Conservation (phyloP, 2,888 invertebrate genomes). For the Tipula vernalis region DNA sequence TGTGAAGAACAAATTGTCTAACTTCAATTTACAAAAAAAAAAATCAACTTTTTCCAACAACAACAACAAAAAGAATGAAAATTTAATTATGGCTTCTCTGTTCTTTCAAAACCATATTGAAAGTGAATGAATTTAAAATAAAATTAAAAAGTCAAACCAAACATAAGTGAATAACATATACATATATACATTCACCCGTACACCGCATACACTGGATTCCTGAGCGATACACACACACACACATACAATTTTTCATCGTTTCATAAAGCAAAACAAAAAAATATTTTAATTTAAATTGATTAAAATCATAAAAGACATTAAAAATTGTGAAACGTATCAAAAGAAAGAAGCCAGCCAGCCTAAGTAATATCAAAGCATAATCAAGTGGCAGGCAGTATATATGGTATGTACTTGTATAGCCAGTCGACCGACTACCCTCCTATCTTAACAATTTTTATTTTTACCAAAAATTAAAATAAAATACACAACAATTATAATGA, state of each 20-base stretch:
- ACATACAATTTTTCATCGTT: neutral
- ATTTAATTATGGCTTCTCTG: neutral
- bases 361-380: neutral
- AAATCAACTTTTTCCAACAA: neutral
- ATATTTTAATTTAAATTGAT: neutral
- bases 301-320: neutral
- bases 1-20: neutral
- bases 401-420: neutral
- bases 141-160: neutral
- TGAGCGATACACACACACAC: neutral
- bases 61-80: neutral
- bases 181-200: neutral
- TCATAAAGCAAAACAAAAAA: neutral
- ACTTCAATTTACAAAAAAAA: neutral
- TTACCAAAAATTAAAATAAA: neutral
- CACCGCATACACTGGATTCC: neutral
- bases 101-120: neutral
- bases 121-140: neutral
- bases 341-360: neutral
- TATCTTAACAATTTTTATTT: neutral
- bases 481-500: slow-evolving; percentile 4
- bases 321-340: neutral
- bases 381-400: neutral
- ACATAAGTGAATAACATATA: neutral
- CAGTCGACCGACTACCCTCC: neutral